These are phyloP conservation scores for Eupithecia centaureata DNA, from an alignment of 2,888 invertebrate genomes.

Conservation along the genomic window DNA sequence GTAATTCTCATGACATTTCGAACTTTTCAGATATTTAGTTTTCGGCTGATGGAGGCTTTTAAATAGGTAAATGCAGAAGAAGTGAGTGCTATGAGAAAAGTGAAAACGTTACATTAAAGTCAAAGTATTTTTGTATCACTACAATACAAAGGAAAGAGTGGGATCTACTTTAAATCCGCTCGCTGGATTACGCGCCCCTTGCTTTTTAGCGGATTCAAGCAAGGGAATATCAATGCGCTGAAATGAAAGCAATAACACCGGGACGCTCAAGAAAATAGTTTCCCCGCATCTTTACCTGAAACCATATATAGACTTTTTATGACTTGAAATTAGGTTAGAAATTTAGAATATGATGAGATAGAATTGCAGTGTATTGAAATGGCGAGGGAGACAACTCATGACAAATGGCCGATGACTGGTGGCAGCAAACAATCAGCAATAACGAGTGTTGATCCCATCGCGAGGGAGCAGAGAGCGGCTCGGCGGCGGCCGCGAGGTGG, in stretches of 20 bases:
- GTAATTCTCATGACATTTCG: neutral
- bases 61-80: neutral
- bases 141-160: conserved; percentile 6
- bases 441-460: conserved; percentile 31
- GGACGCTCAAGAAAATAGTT: conserved; percentile 2
- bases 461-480: conserved; percentile 28
- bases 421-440: conserved; percentile 42
- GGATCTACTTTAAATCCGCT: conserved; percentile 26
- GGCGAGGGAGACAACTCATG: conserved; percentile 24
- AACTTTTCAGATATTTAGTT: neutral
- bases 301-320: neutral
- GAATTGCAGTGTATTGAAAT: neutral
- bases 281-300: neutral
- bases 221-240: conserved; percentile 26
- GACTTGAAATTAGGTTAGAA: neutral
- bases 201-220: neutral
- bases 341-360: neutral
- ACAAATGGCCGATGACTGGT: conserved; percentile 42
- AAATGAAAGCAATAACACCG: conserved; percentile 12
- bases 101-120: neutral
- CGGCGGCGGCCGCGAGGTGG: conserved; percentile 34
- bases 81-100: neutral
- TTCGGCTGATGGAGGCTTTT: neutral
- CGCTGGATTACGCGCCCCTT: conserved; percentile 32
- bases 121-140: neutral